Base-by-base conservation (phyloP, 2,888 invertebrate species). In the Diabrotica balteata region DNA sequence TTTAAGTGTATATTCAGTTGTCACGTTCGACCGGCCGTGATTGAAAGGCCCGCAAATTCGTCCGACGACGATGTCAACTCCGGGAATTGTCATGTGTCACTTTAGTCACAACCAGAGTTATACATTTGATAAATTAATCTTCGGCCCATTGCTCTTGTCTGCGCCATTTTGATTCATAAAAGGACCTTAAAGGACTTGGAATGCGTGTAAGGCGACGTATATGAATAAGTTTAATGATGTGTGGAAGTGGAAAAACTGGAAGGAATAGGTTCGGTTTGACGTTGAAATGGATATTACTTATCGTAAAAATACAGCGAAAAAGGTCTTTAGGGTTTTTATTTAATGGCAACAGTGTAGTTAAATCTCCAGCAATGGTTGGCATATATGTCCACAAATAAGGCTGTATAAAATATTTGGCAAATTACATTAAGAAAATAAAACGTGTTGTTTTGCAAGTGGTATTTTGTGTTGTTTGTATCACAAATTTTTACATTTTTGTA, bases 51-150 rank as follows among this genome's bases (percentile, higher is more conserved):
- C 76, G 73, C 74, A 76, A 75, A 76, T 75, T 74, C 75, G 71
- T 64, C 57, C 73, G 72, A 73, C 76, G 73, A 78, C 77, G 76
- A 73, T 79, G 76, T 76, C 71, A 75, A 75, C 72, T 73, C 71
- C 73, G 76, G 78, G 76, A 79, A 79, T 78, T 78, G 79, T 79
- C 79, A 76, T 77, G 75, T 78, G 78, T 77, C 79, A 77, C 77
- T 78, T 79, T 79, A 77, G 79, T 78, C 78, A 78, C 75, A 74
- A 73, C 72, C 79, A 79, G 78, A 75, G 74, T 74, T 72, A 77
- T 74, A 75, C 75, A 76, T 77, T 75, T 77, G 78, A 79, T 76
- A 75, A 79, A 79, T 79, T 79, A 78, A 78, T 79, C 72, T 61
- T 61, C 54, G 64, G 60, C 64, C 66, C 59, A 59, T 62, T 65